Evolutionary conservation across 2,797 vertebrate genomes (phyloP).

Genomic region (Todus mexicanus): DNA sequence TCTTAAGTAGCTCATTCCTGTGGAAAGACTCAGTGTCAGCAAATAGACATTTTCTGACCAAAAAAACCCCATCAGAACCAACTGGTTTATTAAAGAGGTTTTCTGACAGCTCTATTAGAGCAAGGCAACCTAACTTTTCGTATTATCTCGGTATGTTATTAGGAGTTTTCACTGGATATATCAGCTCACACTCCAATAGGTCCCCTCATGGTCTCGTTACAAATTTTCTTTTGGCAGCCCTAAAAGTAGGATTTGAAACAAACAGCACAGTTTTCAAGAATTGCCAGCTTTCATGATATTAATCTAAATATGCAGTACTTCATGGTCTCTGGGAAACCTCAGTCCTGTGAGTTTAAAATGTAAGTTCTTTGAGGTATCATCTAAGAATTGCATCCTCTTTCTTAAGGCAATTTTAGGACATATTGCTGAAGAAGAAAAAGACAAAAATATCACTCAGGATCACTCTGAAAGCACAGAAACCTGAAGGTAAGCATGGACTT

Average conservation of each 20-base stretch:
- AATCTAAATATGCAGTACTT: neutral
- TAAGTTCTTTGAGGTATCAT: neutral
- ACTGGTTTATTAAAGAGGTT: neutral
- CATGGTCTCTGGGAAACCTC: neutral
- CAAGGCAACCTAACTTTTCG: neutral
- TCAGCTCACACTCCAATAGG: neutral
- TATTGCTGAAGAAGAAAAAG: neutral
- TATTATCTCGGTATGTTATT: neutral
- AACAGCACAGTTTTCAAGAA: neutral
- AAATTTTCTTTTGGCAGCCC: neutral
- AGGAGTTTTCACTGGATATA: neutral
- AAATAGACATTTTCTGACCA: neutral
- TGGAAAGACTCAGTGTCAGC: neutral
- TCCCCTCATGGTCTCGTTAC: neutral
- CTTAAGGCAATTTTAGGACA: neutral
- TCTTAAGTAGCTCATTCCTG: neutral
- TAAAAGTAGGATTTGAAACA: neutral
- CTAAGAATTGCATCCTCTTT: neutral
- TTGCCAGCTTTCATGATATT: neutral
- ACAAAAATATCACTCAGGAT: neutral
- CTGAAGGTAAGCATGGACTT: neutral
- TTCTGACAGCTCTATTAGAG: neutral
- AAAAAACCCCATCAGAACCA: neutral
- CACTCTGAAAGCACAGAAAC: neutral
- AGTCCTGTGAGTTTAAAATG: neutral